Base-by-base conservation (phyloP, 2,888 invertebrate genomes). In the Tetragnatha montana region DNA sequence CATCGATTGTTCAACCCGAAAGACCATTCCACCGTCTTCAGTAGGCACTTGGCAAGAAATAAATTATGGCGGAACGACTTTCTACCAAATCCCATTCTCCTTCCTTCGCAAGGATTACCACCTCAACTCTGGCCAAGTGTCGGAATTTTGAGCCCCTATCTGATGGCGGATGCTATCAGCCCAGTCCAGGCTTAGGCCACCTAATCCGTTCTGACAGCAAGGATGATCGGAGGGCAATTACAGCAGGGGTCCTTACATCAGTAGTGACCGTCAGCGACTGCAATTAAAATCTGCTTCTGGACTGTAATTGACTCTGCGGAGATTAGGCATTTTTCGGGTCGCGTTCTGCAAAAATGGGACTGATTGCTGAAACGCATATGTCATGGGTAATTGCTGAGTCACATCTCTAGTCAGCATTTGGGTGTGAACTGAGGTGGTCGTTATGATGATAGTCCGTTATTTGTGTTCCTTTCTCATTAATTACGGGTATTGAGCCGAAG, bases 211-310 rank as follows among this genome's bases (percentile, higher is more conserved):
- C 71, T 86, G 86, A 86, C 86, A 86, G 86, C 17, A 86, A 79
- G 80, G 86, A 86, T 86, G 86, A 86, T 79, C 86, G 73, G 86
- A 71, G 49, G 68, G 80, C 86, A 86, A 86, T 86, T 86, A 86
- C 86, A 51, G 60, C 78, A 8, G 47, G 47, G 78, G 35, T 4
- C 35, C 35, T 35, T 35, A 35, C 35, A 35, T 35, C 35, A 35
- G 35, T 1, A 35, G 35, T 80, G 60, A 79, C 80, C 86, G 80
- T 86, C 80, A 68, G 68, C 17, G 80, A 86, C 79, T 80, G 73
- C 80, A 86, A 86, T 86, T 86, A 86, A 80, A 86, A 86, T 86
- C 80, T 74, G 79, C 73, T 74, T 80, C 86, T 47, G 12, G 80
- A 17, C 14, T 86, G 73, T 86, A 86, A 86, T 86, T 86, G 80